Evolutionary conservation across 2,113 vertebrate species (phyloP).

Genomic region (Fregata magnificens): DNA sequence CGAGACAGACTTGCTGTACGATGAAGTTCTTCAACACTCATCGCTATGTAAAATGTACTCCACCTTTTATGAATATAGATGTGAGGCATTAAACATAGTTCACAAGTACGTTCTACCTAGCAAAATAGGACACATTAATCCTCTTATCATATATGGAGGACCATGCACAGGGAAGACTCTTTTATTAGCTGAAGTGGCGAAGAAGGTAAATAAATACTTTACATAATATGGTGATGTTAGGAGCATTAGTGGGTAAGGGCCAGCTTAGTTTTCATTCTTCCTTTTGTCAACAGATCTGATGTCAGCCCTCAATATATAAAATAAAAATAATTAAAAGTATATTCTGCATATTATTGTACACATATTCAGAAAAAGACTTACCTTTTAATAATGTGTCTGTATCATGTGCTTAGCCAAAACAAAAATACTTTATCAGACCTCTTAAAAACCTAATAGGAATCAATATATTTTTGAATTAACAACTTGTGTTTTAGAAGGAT

Average conservation of each 20-base stretch:
- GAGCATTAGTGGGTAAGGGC: background rate
- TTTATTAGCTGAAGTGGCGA: conserved; percentile 90
- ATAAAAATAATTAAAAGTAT: background rate
- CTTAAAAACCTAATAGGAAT: background rate
- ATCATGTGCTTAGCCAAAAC: background rate
- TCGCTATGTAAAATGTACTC: conserved; percentile 92
- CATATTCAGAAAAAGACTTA: background rate
- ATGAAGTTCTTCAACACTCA: conserved; percentile 94
- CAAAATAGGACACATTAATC: conserved; percentile 86
- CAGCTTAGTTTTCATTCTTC: background rate
- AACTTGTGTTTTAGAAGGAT: background rate
- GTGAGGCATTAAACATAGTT: conserved; percentile 87
- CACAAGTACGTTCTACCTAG: conserved; percentile 90
- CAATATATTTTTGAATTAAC: background rate
- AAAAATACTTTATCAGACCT: background rate
- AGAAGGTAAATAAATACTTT: conserved; percentile 82
- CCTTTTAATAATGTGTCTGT: background rate
- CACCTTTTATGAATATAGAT: conserved; percentile 88
- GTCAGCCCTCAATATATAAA: background rate
- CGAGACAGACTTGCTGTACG: conserved; percentile 89
- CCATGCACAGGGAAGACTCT: conserved; percentile 97
- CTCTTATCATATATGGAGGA: conserved; percentile 91
- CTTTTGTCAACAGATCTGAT: background rate
- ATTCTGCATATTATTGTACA: background rate
- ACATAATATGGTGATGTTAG: background rate